Evolutionary conservation across 2,888 invertebrate genomes (phyloP), one percentile per base, ranked within the genome.

Genomic region (Lomographa bimaculata): DNA sequence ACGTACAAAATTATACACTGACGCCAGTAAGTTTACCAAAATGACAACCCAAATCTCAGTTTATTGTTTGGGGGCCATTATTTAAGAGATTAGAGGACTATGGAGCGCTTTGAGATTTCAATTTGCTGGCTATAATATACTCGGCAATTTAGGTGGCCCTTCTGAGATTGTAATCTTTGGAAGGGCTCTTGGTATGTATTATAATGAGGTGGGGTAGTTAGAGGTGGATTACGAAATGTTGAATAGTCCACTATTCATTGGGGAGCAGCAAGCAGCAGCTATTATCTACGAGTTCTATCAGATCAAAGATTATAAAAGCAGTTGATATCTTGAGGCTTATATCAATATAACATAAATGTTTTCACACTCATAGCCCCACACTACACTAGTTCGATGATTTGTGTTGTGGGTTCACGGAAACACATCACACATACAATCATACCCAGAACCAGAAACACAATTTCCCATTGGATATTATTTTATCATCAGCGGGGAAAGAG

Each of bases 61-160:
- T 79, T 79, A 80, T 78, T 79, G 78, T 79, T 75, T 71, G 67
- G 69, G 67, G 55, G 64, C 74, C 65, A 78, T 80, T 75, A 79
- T 78, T 77, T 69, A 71, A 64, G 60, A 72, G 79, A 79, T 80
- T 76, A 77, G 62, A 64, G 51, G 54, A 53, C 59, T 59, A 56
- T 54, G 57, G 56, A 59, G 50, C 59, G 57, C 61, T 62, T 55
- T 61, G 63, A 68, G 70, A 71, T 74, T 78, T 77, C 76, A 77
- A 79, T 79, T 76, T 76, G 71, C 73, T 60, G 71, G 54, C 62
- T 69, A 67, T 67, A 69, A 67, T 70, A 64, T 54, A 60, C 53
- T 41, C 47, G 52, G 50, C 50, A 50, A 52, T 57, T 56, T 57
- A 54, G 49, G 48, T 52, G 43, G 46, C 43, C 54, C 46, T 54